Conservation (phyloP, 2,888 invertebrate genomes). For the Agrochola lychnidis region DNA sequence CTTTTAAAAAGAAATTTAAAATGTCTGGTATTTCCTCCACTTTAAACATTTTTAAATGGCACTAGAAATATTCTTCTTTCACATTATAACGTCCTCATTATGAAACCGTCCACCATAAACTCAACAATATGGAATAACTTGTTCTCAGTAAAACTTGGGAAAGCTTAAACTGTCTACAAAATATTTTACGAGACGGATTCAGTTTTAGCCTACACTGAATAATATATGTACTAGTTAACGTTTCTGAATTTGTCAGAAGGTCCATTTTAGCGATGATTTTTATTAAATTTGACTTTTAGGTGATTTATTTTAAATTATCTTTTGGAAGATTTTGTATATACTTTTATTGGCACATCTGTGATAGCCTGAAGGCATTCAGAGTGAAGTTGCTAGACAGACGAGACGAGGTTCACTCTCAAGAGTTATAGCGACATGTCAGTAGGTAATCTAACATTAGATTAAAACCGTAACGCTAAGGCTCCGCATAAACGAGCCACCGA, state of each 20-base stretch:
- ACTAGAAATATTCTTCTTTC: constrained; percentile 39
- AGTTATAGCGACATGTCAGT: background rate
- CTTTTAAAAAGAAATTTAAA: constrained; percentile 30
- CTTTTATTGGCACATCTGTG: background rate
- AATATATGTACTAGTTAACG: constrained; percentile 10
- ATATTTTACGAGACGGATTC: constrained; percentile 34
- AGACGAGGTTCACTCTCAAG: background rate
- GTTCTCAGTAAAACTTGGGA: constrained; percentile 48
- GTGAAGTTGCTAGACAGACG: background rate
- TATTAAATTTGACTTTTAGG: background rate
- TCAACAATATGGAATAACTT: constrained; percentile 62
- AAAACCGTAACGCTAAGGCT: background rate
- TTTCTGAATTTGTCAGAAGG: background rate
- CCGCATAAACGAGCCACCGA: too few species aligned
- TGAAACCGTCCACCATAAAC: constrained; percentile 58
- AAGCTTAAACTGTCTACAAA: constrained; percentile 42
- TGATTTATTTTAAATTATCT: background rate
- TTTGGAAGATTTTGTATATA: too few species aligned
- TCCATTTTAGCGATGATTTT: background rate
- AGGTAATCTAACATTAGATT: background rate
- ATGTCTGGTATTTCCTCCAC: constrained; percentile 29
- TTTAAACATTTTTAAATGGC: constrained; percentile 42
- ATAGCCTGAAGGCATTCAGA: background rate
- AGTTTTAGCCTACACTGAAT: constrained; percentile 39
- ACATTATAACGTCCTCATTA: constrained; percentile 56